phyloP scores from a whole-genome alignment of 2,797 vertebrate species.

The Eidolon dupreanum region DNA sequence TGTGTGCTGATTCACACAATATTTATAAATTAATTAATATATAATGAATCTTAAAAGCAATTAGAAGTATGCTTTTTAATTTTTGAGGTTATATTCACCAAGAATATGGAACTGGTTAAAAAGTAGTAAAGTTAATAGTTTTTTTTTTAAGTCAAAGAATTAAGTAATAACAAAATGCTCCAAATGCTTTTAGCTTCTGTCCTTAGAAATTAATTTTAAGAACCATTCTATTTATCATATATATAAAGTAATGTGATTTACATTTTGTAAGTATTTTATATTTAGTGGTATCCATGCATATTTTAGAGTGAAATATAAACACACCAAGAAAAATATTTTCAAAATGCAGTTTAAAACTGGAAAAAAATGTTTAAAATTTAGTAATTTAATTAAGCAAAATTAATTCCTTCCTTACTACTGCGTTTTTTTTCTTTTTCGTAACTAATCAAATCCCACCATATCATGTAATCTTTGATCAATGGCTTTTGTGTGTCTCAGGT shows the following conservation, averaged over 20 bases:
- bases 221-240: conserved; percentile 1
- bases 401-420: not conserved
- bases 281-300: conserved; percentile 29
- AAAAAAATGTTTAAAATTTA: conserved; percentile 15
- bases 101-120: conserved; percentile 21
- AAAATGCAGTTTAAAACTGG: conserved; percentile 6
- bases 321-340: conserved; percentile 15
- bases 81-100: conserved; percentile 42
- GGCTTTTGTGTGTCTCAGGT: not conserved
- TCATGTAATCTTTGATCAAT: not conserved
- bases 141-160: conserved; percentile 20
- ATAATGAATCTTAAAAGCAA: conserved; percentile 38
- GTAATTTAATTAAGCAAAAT: conserved; percentile 32
- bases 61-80: conserved; percentile 36
- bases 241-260: conserved; percentile 46
- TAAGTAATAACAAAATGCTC: conserved; percentile 36
- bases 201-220: conserved; percentile 43
- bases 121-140: not conserved
- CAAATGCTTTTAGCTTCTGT: conserved; percentile 36
- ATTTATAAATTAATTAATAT: conserved; percentile 52
- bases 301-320: not conserved
- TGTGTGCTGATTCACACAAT: conserved; percentile 5
- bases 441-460: not conserved
- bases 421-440: not conserved
- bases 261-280: conserved; percentile 32